These are phyloP conservation scores for Trichonephila clavipes DNA, from an alignment of 1,140 invertebrate genomes.

Conservation along the genomic window DNA sequence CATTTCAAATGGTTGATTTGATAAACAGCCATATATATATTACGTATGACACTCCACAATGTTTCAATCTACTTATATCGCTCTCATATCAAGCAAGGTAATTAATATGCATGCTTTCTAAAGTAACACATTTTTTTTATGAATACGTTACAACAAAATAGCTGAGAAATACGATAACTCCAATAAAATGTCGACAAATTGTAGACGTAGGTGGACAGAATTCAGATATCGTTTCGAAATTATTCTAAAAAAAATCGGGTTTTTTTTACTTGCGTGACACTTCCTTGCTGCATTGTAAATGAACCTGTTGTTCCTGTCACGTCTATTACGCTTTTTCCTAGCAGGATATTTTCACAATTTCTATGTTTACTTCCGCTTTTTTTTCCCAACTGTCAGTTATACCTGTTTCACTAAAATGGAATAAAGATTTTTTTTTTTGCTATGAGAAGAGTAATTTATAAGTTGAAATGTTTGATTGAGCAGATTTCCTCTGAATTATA, in stretches of 20 bases:
- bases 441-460: not conserved
- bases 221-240: not conserved
- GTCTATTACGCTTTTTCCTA: not conserved
- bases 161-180: not conserved
- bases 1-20: too few species aligned
- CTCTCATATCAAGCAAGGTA: too few species aligned
- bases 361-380: not conserved
- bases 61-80: too few species aligned
- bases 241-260: not conserved
- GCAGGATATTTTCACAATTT: not conserved
- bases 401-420: not conserved
- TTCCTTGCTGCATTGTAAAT: not conserved
- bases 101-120: not conserved
- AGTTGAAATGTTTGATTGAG: not conserved
- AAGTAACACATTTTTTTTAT: not conserved
- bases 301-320: not conserved
- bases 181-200: not conserved
- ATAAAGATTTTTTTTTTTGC: not conserved
- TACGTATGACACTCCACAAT: too few species aligned
- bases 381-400: not conserved
- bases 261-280: not conserved
- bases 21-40: too few species aligned
- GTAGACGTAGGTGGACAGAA: not conserved
- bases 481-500: not conserved
- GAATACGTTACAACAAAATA: not conserved